phyloP scores from a whole-genome alignment of 2,113 vertebrate species.

The Gasterosteus nipponicus region DNA sequence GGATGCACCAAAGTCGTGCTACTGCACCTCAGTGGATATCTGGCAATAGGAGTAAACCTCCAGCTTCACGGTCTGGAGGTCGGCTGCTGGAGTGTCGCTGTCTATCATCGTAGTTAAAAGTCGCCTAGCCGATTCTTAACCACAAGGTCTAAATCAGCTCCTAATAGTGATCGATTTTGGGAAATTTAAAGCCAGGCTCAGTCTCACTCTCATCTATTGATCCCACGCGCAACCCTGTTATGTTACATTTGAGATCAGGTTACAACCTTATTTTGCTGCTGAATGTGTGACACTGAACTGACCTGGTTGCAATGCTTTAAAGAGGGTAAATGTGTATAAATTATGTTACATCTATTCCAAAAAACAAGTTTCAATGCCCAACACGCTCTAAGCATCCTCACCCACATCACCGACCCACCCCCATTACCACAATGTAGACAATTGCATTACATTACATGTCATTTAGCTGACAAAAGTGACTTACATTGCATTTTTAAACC shows the following conservation, averaged over 20 bases:
- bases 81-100: conserved; percentile 35
- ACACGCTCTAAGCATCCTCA: conserved; percentile 38
- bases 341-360: conserved; percentile 59
- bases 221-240: conserved; percentile 43
- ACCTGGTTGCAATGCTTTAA: conserved; percentile 39
- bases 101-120: conserved; percentile 67
- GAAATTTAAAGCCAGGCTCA: conserved; percentile 69
- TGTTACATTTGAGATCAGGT: conserved; percentile 60
- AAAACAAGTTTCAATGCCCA: conserved; percentile 59
- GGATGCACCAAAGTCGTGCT: not conserved
- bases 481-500: too few species aligned
- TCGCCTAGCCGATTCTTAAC: conserved; percentile 51
- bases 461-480: too few species aligned
- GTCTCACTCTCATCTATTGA: conserved; percentile 70
- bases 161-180: conserved; percentile 73
- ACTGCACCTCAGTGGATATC: not conserved
- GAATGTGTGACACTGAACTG: conserved; percentile 44
- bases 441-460: too few species aligned
- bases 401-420: conserved; percentile 4
- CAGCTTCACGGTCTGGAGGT: conserved; percentile 15
- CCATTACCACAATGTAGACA: not conserved
- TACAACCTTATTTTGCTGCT: conserved; percentile 50
- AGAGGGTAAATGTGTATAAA: conserved; percentile 63
- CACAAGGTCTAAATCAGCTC: conserved; percentile 67
- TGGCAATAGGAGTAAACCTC: conserved; percentile 4